These are phyloP conservation scores for Perca flavescens DNA, from an alignment of 2,113 vertebrate species.

Conservation along the genomic window DNA sequence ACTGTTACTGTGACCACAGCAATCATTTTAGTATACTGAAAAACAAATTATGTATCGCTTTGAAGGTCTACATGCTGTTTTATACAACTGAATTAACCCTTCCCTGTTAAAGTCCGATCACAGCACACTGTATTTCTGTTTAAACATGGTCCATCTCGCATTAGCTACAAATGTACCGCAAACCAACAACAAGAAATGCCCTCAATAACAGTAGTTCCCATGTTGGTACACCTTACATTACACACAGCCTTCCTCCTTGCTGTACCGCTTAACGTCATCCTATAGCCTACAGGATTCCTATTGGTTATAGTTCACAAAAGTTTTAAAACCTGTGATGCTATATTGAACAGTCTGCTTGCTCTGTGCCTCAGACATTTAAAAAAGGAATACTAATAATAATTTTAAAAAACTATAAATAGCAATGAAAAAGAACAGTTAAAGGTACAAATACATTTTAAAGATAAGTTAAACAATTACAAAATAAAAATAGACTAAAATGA, in stretches of 20 bases:
- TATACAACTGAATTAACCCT: not conserved
- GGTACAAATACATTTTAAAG: not conserved
- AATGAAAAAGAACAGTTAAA: not conserved
- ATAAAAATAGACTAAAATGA: not conserved
- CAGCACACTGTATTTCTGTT: not conserved
- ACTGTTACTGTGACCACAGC: constrained; percentile 54
- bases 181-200: not conserved
- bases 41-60: constrained; percentile 28
- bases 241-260: not conserved
- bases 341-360: not conserved
- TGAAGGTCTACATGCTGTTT: constrained; percentile 9
- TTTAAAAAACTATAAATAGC: too few relatives aligned
- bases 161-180: not conserved
- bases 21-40: constrained; percentile 57
- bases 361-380: not conserved
- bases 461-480: not conserved
- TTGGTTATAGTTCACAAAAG: constrained; percentile 28
- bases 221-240: not conserved
- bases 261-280: constrained; percentile 39
- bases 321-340: too few relatives aligned
- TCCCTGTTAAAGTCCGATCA: not conserved
- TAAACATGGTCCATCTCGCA: not conserved
- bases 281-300: not conserved
- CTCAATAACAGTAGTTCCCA: not conserved
- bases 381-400: not conserved